Evolutionary conservation across 2,888 invertebrate species (phyloP), one percentile per base, ranked within the genome.

Genomic region (Pyrochroa serraticornis): DNA sequence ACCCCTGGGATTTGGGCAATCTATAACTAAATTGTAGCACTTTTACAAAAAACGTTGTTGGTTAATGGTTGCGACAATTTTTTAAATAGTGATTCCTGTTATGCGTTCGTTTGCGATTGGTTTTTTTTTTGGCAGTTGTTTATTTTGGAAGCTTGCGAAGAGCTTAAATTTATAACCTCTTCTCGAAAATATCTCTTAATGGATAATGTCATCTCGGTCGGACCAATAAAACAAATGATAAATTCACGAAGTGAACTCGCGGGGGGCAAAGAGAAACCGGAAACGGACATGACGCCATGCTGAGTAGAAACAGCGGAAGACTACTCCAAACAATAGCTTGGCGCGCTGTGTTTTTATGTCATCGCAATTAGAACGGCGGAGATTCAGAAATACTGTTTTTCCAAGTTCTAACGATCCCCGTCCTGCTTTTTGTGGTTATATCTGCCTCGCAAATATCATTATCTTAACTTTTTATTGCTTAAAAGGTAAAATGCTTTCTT

Each of bases 211-310:
- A 67, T 70, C 68, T 66, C 58, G 63, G 63, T 56, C 56, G 65
- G 64, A 62, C 67, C 68, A 67, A 70, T 70, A 69, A 70, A 70
- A 70, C 71, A 70, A 73, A 74, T 75, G 75, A 75, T 72, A 74
- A 74, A 75, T 75, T 67, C 69, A 64, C 65, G 63, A 45, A 33
- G 52, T 36, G 48, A 46, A 41, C 34, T 22, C 33, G 62, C 56
- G 62, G 61, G 70, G 63, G 63, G 63, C 44, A 50, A 67, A 62
- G 69, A 67, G 66, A 63, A 63, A 62, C 73, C 71, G 80, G 80
- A 80, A 80, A 76, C 79, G 79, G 80, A 79, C 80, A 79, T 79
- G 79, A 79, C 80, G 80, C 79, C 80, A 79, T 77, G 78, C 78
- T 75, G 79, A 78, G 79, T 76, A 75, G 77, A 77, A 78, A 78